Conservation (phyloP, 1,140 invertebrate genomes). For the Aphelinus atriplicis region DNA sequence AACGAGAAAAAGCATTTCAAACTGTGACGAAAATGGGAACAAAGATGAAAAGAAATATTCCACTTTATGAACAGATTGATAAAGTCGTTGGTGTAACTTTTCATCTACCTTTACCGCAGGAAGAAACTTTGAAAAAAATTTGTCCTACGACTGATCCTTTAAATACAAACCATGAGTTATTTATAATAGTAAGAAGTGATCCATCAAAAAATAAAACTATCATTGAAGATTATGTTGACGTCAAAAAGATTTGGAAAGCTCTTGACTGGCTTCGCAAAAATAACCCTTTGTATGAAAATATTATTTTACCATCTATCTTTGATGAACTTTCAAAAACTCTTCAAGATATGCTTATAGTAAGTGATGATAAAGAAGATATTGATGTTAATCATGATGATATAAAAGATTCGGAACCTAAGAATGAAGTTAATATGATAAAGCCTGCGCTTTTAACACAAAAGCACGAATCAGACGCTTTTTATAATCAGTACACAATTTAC, state of each 20-base stretch:
- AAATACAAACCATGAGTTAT: slow-evolving; percentile 46
- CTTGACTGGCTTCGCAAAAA: not conserved
- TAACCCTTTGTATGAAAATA: slow-evolving; percentile 41
- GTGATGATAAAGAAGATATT: not conserved
- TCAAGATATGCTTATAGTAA: no score
- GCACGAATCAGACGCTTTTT: not conserved
- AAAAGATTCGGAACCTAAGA: not conserved
- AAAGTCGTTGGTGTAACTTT: slow-evolving; percentile 53
- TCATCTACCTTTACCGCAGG: slow-evolving; percentile 52
- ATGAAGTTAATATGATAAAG: not conserved
- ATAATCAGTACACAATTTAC: slow-evolving; percentile 8
- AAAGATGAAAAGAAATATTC: slow-evolving; percentile 48
- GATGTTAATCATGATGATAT: slow-evolving; percentile 14
- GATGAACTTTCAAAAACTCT: not conserved
- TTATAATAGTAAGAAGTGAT: slow-evolving; percentile 44
- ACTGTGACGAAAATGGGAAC: slow-evolving; percentile 45
- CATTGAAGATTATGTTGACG: slow-evolving; percentile 14
- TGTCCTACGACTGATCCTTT: slow-evolving; percentile 37
- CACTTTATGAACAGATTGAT: slow-evolving; percentile 40
- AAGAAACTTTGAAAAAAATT: slow-evolving; percentile 50
- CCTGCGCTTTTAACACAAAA: slow-evolving; percentile 14
- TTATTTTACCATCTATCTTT: slow-evolving; percentile 40
- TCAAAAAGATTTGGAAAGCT: slow-evolving; percentile 5
- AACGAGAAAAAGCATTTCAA: slow-evolving; percentile 56
- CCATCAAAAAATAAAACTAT: slow-evolving; percentile 15